These are phyloP conservation scores for Cepaea hortensis DNA, from an alignment of 2,888 invertebrate genomes.

Conservation along the genomic window DNA sequence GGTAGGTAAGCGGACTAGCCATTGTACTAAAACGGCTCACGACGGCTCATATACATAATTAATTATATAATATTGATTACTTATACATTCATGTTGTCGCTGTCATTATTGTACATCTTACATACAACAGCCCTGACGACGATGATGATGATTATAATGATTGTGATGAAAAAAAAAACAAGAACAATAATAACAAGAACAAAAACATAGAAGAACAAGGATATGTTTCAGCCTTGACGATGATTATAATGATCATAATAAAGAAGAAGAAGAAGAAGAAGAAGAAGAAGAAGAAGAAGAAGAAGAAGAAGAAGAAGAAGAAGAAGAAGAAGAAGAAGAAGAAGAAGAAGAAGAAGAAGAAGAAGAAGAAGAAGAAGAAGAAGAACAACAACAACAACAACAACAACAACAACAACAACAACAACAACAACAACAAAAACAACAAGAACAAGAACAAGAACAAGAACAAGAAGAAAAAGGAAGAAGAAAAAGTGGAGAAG, in stretches of 20 bases:
- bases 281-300: conserved; percentile 8
- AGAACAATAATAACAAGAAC: conserved; percentile 13
- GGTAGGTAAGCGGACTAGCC: too few relatives aligned
- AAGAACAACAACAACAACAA: background rate
- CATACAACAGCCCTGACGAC: too few relatives aligned
- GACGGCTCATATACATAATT: too few relatives aligned
- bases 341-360: background rate
- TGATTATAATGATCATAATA: background rate
- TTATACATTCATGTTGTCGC: too few relatives aligned
- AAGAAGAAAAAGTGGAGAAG: too few relatives aligned
- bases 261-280: conserved; percentile 6
- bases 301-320: conserved; percentile 17
- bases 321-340: background rate
- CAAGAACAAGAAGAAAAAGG: background rate
- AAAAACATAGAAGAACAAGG: background rate
- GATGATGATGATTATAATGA: too few relatives aligned
- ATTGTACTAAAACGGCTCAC: too few relatives aligned
- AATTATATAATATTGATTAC: too few relatives aligned
- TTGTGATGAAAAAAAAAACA: background rate
- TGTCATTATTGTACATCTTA: too few relatives aligned
- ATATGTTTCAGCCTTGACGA: background rate
- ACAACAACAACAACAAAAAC: background rate
- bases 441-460: background rate
- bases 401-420: background rate
- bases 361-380: background rate